These are phyloP conservation scores for Drosophila meridiana DNA, from an alignment of 2,888 invertebrate species.

Conservation along the genomic window DNA sequence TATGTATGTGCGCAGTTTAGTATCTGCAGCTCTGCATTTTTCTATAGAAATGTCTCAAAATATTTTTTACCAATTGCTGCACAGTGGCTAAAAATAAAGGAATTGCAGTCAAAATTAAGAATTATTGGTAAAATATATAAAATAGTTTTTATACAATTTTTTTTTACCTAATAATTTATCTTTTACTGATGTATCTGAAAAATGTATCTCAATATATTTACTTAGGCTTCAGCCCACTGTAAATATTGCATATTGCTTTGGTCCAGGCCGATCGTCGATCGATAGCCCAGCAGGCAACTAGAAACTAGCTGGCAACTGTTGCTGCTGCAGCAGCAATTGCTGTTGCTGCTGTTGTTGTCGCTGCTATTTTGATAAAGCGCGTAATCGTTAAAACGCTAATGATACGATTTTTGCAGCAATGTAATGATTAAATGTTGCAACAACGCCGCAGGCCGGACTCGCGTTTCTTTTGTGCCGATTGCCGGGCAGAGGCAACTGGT, in stretches of 20 bases:
- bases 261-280: not conserved
- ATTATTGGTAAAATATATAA: not conserved
- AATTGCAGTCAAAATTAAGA: not conserved
- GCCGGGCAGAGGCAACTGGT: constrained; percentile 40
- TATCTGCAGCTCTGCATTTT: constrained; percentile 47
- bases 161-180: too few relatives aligned
- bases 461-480: constrained; percentile 33
- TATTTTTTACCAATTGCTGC: constrained; percentile 54
- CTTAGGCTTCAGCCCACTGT: constrained; percentile 10
- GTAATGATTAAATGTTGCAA: constrained; percentile 78
- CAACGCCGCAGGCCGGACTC: constrained; percentile 52
- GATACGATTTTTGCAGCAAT: constrained; percentile 79
- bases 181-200: too few relatives aligned
- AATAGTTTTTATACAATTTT: not conserved
- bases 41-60: constrained; percentile 64
- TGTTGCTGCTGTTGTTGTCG: constrained; percentile 49
- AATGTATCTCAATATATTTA: not conserved
- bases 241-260: not conserved
- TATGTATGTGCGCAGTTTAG: constrained; percentile 21
- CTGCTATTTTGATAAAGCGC: constrained; percentile 77
- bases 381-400: constrained; percentile 81
- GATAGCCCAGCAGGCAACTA: constrained; percentile 17
- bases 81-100: constrained; percentile 37
- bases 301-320: constrained; percentile 15
- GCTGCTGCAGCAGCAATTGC: constrained; percentile 5